Conservation (phyloP, 1,140 invertebrate species). For the Drosophila pallidifrons region DNA sequence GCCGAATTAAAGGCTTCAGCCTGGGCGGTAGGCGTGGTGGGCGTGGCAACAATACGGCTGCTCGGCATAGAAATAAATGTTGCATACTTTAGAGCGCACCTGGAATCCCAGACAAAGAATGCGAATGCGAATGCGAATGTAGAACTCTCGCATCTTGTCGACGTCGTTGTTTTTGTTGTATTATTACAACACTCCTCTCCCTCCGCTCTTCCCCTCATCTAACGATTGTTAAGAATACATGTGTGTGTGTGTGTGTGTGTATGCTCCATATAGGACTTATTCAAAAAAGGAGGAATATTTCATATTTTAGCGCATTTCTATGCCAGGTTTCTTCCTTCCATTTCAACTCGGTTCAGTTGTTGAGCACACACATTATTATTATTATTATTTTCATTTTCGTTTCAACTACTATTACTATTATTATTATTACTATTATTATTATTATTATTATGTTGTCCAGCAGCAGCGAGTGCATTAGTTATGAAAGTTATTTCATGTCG, state of each 20-base stretch:
- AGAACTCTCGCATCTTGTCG: constrained; percentile 29
- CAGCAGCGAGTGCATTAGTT: constrained; percentile 34
- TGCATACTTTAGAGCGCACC: constrained; percentile 53
- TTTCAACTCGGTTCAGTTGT: constrained; percentile 21
- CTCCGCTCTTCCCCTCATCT: not conserved
- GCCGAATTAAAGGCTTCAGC: not conserved
- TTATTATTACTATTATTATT: constrained; percentile 29
- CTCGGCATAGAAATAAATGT: constrained; percentile 51
- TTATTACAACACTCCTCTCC: constrained; percentile 21
- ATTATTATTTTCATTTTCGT: not conserved
- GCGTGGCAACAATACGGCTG: constrained; percentile 27
- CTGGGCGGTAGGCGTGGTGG: not conserved
- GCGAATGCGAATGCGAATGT: constrained; percentile 19
- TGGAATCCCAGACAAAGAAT: constrained; percentile 22
- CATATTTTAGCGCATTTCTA: constrained; percentile 29
- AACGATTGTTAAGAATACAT: constrained; percentile 39
- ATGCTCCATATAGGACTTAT: constrained; percentile 35
- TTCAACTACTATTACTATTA: constrained; percentile 24
- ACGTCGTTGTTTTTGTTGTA: constrained; percentile 18
- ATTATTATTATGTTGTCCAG: constrained; percentile 13
- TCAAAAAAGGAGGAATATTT: not conserved
- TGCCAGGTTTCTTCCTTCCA: constrained; percentile 8
- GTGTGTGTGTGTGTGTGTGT: not conserved
- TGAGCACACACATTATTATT: constrained; percentile 31
- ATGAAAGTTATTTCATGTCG: constrained; percentile 33